Conservation (phyloP, 2,888 invertebrate genomes). For the Pollenia griseotomentosa region DNA sequence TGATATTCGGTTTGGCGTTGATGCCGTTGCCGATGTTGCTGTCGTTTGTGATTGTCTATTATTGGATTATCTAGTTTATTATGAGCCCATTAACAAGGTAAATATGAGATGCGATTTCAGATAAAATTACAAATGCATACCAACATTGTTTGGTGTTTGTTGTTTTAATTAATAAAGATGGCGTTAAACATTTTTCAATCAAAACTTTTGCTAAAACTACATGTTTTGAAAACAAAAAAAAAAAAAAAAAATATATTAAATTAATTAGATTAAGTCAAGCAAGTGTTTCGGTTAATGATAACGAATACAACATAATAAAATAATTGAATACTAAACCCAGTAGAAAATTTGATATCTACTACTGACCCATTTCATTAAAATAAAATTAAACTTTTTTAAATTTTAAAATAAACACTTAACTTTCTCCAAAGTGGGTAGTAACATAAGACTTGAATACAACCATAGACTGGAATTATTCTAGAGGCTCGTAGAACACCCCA, state of each 20-base stretch:
- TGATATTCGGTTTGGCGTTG: neutral
- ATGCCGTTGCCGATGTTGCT: constrained; percentile 29
- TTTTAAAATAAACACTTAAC: too few relatives aligned
- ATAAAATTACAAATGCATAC: neutral
- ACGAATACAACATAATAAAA: neutral
- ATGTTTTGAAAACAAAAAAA: neutral
- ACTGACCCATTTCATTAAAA: too few relatives aligned
- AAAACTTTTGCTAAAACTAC: neutral
- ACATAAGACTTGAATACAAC: too few relatives aligned
- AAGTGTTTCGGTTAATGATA: neutral
- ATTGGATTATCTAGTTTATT: constrained; percentile 59
- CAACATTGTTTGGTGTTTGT: neutral
- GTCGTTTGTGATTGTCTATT: constrained; percentile 13
- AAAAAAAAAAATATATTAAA: neutral
- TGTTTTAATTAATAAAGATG: neutral
- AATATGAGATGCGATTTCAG: constrained; percentile 31
- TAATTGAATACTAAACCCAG: neutral
- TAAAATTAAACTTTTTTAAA: too few relatives aligned
- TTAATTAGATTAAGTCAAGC: constrained; percentile 25
- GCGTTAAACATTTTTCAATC: constrained; percentile 32
- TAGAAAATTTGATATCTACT: neutral
- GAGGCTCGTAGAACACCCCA: too few relatives aligned
- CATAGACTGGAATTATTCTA: too few relatives aligned
- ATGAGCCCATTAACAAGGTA: constrained; percentile 49
- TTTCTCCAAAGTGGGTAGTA: too few relatives aligned